Evolutionary conservation across 1,140 invertebrate species (phyloP).

Genomic region (Hylyphantes graminicola): DNA sequence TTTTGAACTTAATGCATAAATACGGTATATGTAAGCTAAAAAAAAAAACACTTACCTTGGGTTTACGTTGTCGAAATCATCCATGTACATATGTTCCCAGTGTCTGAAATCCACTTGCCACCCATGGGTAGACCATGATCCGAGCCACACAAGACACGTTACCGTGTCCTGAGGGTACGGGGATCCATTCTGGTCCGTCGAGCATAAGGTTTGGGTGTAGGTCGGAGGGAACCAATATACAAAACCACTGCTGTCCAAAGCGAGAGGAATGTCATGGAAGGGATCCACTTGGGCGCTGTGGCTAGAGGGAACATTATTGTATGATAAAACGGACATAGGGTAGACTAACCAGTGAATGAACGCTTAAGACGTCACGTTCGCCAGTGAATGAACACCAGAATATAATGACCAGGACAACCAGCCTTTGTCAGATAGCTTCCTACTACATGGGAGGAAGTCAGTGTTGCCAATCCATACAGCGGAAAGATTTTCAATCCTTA

Average conservation of each 20-base stretch:
- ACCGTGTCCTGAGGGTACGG: conserved; percentile 5
- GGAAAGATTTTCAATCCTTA: no score
- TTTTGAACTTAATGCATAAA: no score
- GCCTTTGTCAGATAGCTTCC: no score
- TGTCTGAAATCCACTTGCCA: conserved; percentile 34
- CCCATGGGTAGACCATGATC: conserved; percentile 49
- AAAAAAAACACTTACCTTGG: conserved; percentile 13
- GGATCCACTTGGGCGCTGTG: conserved; percentile 44
- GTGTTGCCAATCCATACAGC: no score
- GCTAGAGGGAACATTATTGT: neutral
- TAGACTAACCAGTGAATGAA: no score
- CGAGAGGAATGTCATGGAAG: conserved; percentile 15
- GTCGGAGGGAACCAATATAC: conserved; percentile 32
- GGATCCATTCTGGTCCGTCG: neutral
- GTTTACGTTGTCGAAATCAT: conserved; percentile 30
- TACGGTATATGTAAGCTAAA: neutral
- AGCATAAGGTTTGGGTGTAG: conserved; percentile 24
- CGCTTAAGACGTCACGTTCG: no score
- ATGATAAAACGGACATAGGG: no score
- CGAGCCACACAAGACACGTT: neutral
- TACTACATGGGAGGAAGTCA: no score
- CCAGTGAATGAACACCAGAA: no score
- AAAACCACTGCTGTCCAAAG: neutral
- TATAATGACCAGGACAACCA: no score
- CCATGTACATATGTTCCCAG: neutral